These are phyloP conservation scores for Campylomormyrus tamandua DNA, from an alignment of 2,113 vertebrate species.

Conservation along the genomic window DNA sequence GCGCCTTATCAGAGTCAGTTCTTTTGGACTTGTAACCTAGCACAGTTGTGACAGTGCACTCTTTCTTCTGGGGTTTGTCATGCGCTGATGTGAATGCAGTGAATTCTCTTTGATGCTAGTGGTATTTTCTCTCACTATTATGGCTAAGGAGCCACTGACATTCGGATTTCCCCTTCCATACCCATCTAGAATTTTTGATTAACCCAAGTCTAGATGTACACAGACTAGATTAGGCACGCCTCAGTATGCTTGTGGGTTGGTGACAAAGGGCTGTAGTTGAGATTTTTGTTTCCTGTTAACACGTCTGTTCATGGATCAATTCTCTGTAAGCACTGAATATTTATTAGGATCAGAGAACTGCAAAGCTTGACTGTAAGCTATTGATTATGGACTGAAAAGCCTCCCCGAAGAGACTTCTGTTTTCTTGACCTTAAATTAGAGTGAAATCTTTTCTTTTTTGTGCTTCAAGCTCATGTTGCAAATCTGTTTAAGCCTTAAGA, in stretches of 20 bases:
- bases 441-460: background rate
- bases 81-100: background rate
- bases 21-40: background rate
- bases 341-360: background rate
- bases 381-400: background rate
- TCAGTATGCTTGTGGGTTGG: background rate
- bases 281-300: background rate
- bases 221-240: background rate
- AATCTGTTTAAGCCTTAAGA: background rate
- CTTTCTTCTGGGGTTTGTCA: background rate
- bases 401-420: background rate
- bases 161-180: background rate
- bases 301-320: conserved; percentile 1
- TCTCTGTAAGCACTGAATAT: background rate
- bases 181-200: background rate
- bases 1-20: background rate
- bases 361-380: background rate
- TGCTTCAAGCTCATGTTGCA: background rate
- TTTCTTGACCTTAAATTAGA: background rate
- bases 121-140: background rate
- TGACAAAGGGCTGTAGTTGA: background rate
- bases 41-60: background rate
- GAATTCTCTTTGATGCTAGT: background rate
- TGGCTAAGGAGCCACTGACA: background rate
- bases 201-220: background rate